These are phyloP conservation scores for Zenarchopterus dispar DNA, from an alignment of 2,797 vertebrate species.

Conservation along the genomic window DNA sequence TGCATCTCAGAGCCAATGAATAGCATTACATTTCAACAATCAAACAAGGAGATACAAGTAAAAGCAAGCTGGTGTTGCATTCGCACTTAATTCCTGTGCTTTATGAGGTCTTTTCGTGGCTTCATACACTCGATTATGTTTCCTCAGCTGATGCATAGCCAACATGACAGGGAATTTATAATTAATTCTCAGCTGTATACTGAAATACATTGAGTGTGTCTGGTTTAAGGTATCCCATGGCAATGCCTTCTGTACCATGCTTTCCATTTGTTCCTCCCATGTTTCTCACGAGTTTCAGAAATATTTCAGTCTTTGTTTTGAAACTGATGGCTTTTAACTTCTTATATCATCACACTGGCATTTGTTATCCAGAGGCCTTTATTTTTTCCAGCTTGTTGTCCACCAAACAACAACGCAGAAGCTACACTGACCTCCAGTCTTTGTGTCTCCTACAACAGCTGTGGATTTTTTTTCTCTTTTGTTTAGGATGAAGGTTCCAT, in stretches of 20 bases:
- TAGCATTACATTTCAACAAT: slow-evolving; percentile 52
- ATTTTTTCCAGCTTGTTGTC: slow-evolving; percentile 1
- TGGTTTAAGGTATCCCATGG: slow-evolving; percentile 33
- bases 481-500: slow-evolving; percentile 15
- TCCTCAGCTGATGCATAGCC: slow-evolving; percentile 60
- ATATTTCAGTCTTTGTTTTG: slow-evolving; percentile 4
- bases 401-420: slow-evolving; percentile 34
- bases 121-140: slow-evolving; percentile 29
- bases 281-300: slow-evolving; percentile 17
- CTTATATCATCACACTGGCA: slow-evolving; percentile 6
- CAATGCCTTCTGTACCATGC: not conserved
- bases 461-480: slow-evolving; percentile 28
- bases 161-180: slow-evolving; percentile 69
- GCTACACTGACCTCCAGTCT: slow-evolving; percentile 40
- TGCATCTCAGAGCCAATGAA: slow-evolving; percentile 60
- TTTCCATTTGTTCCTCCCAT: slow-evolving; percentile 12
- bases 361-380: slow-evolving; percentile 5
- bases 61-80: not conserved
- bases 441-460: slow-evolving; percentile 42
- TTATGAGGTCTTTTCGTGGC: slow-evolving; percentile 39
- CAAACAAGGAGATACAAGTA: slow-evolving; percentile 32
- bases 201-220: slow-evolving; percentile 62
- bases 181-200: slow-evolving; percentile 65
- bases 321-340: slow-evolving; percentile 13
- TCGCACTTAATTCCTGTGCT: slow-evolving; percentile 33